These are phyloP conservation scores for Morone saxatilis DNA, from an alignment of 2,113 vertebrate genomes.

Conservation along the genomic window DNA sequence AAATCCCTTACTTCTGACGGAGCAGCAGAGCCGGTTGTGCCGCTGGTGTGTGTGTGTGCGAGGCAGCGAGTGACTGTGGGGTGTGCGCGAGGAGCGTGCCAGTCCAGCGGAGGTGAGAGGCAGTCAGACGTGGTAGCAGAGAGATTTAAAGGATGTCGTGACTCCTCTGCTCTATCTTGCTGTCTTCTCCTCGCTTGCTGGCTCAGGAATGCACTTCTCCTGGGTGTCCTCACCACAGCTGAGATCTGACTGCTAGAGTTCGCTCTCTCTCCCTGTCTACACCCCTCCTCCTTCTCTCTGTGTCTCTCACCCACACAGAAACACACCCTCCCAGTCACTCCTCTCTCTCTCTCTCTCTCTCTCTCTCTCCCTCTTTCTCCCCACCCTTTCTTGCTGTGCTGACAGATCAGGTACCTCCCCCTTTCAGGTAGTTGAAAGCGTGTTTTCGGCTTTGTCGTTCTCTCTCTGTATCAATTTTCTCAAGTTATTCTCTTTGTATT, in stretches of 20 bases:
- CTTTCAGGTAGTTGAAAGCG: constrained; percentile 78
- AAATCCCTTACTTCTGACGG: constrained; percentile 65
- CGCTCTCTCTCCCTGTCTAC: constrained; percentile 55
- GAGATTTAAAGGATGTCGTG: constrained; percentile 50
- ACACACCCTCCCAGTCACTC: constrained; percentile 72
- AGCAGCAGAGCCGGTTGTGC: constrained; percentile 62
- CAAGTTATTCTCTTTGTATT: constrained; percentile 7
- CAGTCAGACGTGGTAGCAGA: constrained; percentile 41
- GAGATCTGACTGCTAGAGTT: constrained; percentile 70
- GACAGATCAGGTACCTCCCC: constrained; percentile 76
- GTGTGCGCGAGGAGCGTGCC: constrained; percentile 7
- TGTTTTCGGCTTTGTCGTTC: constrained; percentile 48
- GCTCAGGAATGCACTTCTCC: constrained; percentile 81
- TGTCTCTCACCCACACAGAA: constrained; percentile 73
- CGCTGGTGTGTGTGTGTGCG: constrained; percentile 25
- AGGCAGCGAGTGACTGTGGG: neutral
- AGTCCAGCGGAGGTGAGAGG: constrained; percentile 67
- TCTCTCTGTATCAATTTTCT: constrained; percentile 41
- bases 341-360: constrained; percentile 41
- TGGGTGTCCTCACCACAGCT: constrained; percentile 73
- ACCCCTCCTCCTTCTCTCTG: constrained; percentile 64
- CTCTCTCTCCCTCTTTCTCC: constrained; percentile 32
- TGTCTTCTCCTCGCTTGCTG: constrained; percentile 57
- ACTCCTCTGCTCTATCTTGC: constrained; percentile 26
- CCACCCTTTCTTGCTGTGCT: constrained; percentile 70